These are phyloP conservation scores for Ctenoplectra terminalis DNA, from an alignment of 1,140 invertebrate genomes.

Conservation along the genomic window DNA sequence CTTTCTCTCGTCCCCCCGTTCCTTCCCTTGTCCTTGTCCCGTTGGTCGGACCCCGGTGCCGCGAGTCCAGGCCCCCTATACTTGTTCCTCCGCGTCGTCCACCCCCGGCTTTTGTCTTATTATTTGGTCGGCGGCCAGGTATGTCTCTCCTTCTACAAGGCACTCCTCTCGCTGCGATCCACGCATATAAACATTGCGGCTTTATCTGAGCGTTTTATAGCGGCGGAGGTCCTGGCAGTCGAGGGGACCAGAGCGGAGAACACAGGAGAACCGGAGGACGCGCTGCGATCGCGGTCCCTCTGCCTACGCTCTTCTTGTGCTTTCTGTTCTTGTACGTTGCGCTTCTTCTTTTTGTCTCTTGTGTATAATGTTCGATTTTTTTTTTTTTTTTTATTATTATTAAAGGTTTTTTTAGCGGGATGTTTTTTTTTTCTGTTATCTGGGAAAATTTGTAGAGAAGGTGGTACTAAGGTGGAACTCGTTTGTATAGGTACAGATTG, in stretches of 20 bases:
- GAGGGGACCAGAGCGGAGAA: slow-evolving; percentile 48
- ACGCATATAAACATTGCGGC: slow-evolving; percentile 77
- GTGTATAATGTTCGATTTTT: not conserved
- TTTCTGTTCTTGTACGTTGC: not conserved
- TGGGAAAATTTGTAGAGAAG: no score
- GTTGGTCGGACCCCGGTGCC: not conserved
- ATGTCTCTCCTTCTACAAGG: slow-evolving; percentile 66
- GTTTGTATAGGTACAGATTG: no score
- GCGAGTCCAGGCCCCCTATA: not conserved
- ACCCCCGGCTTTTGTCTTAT: slow-evolving; percentile 75
- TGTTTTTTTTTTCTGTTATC: not conserved
- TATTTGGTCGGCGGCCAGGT: slow-evolving; percentile 73
- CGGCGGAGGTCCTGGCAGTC: slow-evolving; percentile 55
- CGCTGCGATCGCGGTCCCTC: slow-evolving; percentile 39
- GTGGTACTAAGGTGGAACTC: no score
- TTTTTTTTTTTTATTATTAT: no score
- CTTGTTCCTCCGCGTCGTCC: slow-evolving; percentile 49
- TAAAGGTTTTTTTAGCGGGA: not conserved
- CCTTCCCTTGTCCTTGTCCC: not conserved
- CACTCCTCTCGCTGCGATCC: slow-evolving; percentile 61
- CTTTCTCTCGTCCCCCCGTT: not conserved
- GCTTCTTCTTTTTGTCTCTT: not conserved
- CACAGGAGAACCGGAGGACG: slow-evolving; percentile 28
- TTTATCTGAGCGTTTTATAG: slow-evolving; percentile 78
- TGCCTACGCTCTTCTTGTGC: slow-evolving; percentile 52